Base-by-base conservation (phyloP, 2,797 vertebrate genomes). In the Coregonus ussuriensis region DNA sequence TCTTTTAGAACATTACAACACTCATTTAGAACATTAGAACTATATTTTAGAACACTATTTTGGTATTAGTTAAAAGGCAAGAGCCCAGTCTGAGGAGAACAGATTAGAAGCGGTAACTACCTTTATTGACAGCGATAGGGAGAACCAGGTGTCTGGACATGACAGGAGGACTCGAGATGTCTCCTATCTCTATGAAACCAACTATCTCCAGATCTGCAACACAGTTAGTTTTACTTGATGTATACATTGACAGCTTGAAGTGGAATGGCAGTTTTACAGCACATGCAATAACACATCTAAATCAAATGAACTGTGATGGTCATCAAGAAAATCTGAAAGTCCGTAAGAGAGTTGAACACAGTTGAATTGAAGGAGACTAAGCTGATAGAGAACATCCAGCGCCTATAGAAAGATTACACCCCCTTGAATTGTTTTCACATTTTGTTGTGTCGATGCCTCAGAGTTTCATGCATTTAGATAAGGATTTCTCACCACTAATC, bases 101-200 rank as follows among this genome's bases (percentile, higher is more conserved):
- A 86, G 37, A 7, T 41, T 41, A 47, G 88, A 76, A 56, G 4
- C 53, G 0, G 9, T 47, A 47, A 5, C 53, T 65, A 98, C 98
- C 98, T 98, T 97, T 99, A 91, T 96, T 99, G 29, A 98, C 96
- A 76, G 97, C 97, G 81, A 99, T 98, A 68, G 98, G 98, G 71
- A 99, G 89, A 0, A 99, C 97, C 91, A 99, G 88, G 90, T 99
- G 98, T 84, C 98, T 96, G 77, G 98, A 99, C 79, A 98, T 91
- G 79, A 99, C 98, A 3, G 98, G 98, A 70, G 98, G 98, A 80
- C 98, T 99, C 83, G 97, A 96, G 85, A 99, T 99, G 84, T 99
- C 98, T 51, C 95, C 96, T 77, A 99, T 98, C 90, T 99, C 98
- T 89, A 99, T 97, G 90, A 99, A 99, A 0, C 98, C 98, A 85